These are phyloP conservation scores for Himalopsyche anomala DNA, from an alignment of 2,888 invertebrate species.

Conservation along the genomic window DNA sequence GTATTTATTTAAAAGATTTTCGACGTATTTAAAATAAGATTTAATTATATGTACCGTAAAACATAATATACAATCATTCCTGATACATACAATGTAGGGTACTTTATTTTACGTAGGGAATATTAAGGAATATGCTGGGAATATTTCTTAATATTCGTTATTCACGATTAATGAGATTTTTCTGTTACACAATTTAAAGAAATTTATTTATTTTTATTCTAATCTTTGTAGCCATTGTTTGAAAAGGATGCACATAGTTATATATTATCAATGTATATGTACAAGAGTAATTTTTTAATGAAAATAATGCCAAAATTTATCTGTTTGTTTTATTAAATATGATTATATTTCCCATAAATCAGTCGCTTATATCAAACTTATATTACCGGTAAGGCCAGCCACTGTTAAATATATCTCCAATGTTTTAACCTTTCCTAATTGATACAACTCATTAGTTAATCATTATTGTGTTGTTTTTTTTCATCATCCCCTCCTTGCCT, in stretches of 20 bases:
- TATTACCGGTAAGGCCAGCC: no score
- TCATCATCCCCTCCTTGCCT: no score
- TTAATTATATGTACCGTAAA: no score
- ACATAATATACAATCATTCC: no score
- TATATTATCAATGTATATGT: constrained; percentile 47
- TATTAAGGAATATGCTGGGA: constrained; percentile 10
- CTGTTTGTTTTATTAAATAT: not conserved
- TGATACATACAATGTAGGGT: no score
- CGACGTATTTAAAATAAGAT: no score
- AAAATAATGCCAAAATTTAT: constrained; percentile 58
- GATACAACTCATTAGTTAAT: no score
- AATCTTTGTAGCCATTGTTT: constrained; percentile 23
- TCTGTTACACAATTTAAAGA: not conserved
- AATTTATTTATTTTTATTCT: constrained; percentile 9
- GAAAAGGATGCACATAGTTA: constrained; percentile 41
- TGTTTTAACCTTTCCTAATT: no score
- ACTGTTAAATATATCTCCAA: no score
- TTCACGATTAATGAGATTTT: not conserved
- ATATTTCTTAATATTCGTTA: not conserved
- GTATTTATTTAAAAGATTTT: no score
- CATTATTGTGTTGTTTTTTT: no score
- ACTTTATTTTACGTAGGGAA: not conserved
- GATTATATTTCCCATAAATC: not conserved
- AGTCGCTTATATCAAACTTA: no score
- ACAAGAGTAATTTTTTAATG: constrained; percentile 60